Conservation (phyloP, 2,888 invertebrate genomes). For the Dorcus parallelipipedus region DNA sequence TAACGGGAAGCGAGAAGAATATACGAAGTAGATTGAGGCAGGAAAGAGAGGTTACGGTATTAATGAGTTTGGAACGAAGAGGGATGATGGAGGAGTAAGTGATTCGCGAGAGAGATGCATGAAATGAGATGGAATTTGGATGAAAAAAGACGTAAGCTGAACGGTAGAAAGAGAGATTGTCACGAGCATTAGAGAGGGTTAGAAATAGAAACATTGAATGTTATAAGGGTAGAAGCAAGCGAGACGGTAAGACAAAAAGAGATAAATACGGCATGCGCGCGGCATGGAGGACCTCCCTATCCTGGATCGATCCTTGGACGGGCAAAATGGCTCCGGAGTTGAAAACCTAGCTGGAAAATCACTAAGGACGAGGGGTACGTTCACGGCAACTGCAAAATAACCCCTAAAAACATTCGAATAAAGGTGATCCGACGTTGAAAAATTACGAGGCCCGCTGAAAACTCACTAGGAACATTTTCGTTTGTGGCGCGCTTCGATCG, state of each 20-base stretch:
- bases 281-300: constrained; percentile 46
- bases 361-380: constrained; percentile 41
- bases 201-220: constrained; percentile 22
- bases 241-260: constrained; percentile 51
- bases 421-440: constrained; percentile 45
- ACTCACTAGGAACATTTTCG: constrained; percentile 47
- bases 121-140: constrained; percentile 7
- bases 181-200: constrained; percentile 23
- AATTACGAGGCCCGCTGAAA: constrained; percentile 46
- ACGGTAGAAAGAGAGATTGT: constrained; percentile 15
- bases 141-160: constrained; percentile 16
- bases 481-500: constrained; percentile 30
- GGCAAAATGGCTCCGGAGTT: constrained; percentile 51
- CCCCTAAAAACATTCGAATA: constrained; percentile 44
- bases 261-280: constrained; percentile 50
- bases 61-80: constrained; percentile 23
- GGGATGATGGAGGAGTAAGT: constrained; percentile 23
- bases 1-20: constrained; percentile 14
- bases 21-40: constrained; percentile 17
- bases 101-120: constrained; percentile 16
- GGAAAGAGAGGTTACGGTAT: constrained; percentile 19
- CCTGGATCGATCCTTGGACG: constrained; percentile 48
- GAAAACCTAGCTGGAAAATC: constrained; percentile 48
- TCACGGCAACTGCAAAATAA: constrained; percentile 37
- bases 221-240: constrained; percentile 40